A percentile compares a stretch with the other conserved stretches of the same genome.
Conservation (phyloP, 2,113 vertebrate species). For the Rhadina sibilatrix region DNA sequence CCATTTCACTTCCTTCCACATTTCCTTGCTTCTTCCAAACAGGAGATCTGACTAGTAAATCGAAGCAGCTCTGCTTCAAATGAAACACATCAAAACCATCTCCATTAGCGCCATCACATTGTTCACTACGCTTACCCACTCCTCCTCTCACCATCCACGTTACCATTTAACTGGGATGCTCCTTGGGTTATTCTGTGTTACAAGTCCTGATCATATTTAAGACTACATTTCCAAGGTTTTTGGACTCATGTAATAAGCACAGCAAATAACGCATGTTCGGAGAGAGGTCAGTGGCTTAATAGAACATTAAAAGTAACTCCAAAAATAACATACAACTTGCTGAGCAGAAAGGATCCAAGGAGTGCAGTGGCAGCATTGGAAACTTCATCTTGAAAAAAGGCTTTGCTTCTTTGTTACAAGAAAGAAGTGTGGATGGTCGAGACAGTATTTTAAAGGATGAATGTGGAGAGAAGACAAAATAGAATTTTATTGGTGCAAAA, state of each 20-base stretch:
- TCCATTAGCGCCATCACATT: neutral
- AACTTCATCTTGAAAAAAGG: neutral
- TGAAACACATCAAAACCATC: neutral
- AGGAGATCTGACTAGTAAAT: neutral
- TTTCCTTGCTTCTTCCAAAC: neutral
- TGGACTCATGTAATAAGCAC: neutral
- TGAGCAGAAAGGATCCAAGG: neutral
- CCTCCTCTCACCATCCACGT: neutral
- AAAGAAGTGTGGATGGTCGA: neutral
- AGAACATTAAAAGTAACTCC: neutral
- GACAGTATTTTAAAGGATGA: neutral
- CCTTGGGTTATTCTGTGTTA: neutral
- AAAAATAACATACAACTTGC: neutral
- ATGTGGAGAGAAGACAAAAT: neutral
- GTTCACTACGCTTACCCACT: neutral
- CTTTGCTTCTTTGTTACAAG: neutral
- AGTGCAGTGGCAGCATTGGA: neutral
- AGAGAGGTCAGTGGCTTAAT: neutral
- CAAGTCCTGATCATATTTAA: neutral
- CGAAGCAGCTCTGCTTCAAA: neutral
- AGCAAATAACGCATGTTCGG: neutral
- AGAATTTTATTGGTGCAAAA: neutral
- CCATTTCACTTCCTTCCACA: neutral
- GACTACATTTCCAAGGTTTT: neutral
- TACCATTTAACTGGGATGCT: neutral